These are phyloP conservation scores for Alviniconcha strummeri DNA, from an alignment of 2,888 invertebrate species.

Conservation along the genomic window DNA sequence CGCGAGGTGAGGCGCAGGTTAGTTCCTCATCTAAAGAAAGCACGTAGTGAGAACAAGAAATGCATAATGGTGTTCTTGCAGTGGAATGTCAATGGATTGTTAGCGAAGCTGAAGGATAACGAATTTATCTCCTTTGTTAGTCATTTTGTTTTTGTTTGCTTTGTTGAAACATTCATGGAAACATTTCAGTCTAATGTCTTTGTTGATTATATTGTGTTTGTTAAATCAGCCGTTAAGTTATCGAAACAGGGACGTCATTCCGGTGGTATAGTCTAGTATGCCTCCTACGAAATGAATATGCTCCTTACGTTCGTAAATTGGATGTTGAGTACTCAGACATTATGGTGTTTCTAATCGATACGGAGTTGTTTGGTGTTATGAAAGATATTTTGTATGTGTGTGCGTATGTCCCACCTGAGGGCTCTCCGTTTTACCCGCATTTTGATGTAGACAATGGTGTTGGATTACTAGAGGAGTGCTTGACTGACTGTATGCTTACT, in stretches of 20 bases:
- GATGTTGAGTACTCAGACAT: not conserved
- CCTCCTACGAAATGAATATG: not conserved
- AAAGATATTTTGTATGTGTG: not conserved
- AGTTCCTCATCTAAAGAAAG: slow-evolving; percentile 1
- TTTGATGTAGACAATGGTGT: not conserved
- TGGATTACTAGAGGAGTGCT: not conserved
- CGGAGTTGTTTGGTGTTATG: not conserved
- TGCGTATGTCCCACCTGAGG: not conserved
- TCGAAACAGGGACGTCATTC: not conserved
- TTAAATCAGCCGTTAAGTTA: not conserved
- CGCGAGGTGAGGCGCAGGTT: not conserved
- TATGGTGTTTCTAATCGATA: not conserved
- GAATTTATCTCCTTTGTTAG: not conserved
- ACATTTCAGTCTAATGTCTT: not conserved
- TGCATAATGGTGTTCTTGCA: not conserved
- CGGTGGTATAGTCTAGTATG: not conserved
- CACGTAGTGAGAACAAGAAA: not conserved
- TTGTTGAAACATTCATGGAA: not conserved
- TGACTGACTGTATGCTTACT: not conserved
- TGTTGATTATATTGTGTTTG: not conserved
- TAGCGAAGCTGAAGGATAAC: not conserved
- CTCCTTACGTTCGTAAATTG: not conserved
- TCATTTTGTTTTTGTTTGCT: slow-evolving; percentile 5
- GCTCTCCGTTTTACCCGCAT: not conserved
- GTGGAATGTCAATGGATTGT: not conserved